Evolutionary conservation across 2,888 invertebrate species (phyloP).

Genomic region (Dioctria rufipes): DNA sequence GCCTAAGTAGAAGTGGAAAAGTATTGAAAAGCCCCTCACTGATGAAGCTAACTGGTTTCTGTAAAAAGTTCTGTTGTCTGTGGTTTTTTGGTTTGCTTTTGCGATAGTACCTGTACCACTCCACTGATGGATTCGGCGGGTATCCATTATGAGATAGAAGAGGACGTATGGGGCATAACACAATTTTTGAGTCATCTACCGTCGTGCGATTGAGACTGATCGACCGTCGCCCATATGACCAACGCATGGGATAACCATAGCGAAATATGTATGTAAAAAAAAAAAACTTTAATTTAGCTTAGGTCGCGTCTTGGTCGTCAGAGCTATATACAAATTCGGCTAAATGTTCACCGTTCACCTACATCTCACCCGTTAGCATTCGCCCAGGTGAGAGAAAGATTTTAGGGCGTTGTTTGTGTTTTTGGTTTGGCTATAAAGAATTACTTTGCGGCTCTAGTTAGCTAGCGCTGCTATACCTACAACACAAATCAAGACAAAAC

Average conservation of each 20-base stretch:
- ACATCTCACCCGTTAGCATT: conserved; percentile 46
- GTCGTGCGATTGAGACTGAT: neutral
- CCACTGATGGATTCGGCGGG: neutral
- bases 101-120: neutral
- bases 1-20: conserved; percentile 50
- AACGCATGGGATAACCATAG: conserved; percentile 46
- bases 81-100: neutral
- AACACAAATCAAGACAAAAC: neutral
- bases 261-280: neutral
- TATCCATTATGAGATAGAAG: neutral
- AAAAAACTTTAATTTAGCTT: conserved; percentile 33
- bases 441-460: neutral
- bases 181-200: conserved; percentile 26
- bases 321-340: neutral
- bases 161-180: neutral
- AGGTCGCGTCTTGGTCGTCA: conserved; percentile 6
- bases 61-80: neutral
- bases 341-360: conserved; percentile 13
- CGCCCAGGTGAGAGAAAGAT: conserved; percentile 13
- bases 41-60: conserved; percentile 31
- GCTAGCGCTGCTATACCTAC: neutral
- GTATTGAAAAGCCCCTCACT: conserved; percentile 19
- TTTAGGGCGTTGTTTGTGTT: conserved; percentile 37
- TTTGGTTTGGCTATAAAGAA: neutral
- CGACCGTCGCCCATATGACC: conserved; percentile 20